Evolutionary conservation across 2,797 vertebrate species (phyloP).

Genomic region (Delichon dasypus): DNA sequence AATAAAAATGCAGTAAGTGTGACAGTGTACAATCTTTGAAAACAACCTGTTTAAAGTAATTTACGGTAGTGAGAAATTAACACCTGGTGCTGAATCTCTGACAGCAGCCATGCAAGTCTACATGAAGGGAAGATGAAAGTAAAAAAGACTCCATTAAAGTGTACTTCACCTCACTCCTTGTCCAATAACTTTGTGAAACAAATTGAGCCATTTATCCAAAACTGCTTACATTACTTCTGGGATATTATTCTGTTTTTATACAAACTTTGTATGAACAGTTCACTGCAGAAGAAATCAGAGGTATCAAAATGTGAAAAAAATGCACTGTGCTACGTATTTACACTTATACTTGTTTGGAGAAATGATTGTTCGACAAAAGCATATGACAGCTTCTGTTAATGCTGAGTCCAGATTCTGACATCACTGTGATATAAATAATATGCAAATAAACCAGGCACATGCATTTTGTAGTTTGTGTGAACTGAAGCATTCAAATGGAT

Average conservation of each 20-base stretch:
- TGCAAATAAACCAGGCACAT: not conserved
- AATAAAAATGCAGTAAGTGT: not conserved
- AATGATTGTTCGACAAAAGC: not conserved
- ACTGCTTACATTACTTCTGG: not conserved
- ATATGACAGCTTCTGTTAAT: not conserved
- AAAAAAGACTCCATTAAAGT: not conserved
- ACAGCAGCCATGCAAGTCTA: not conserved
- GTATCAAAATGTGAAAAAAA: not conserved
- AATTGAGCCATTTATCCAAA: not conserved
- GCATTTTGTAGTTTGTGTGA: not conserved
- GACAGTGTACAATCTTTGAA: not conserved
- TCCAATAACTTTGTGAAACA: not conserved
- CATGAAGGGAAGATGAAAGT: not conserved
- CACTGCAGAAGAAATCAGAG: not conserved
- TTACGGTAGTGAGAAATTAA: not conserved
- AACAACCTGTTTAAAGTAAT: not conserved
- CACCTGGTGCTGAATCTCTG: not conserved
- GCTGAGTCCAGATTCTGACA: not conserved
- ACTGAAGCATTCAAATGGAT: not conserved
- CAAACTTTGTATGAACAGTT: not conserved
- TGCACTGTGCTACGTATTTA: not conserved
- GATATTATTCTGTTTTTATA: not conserved
- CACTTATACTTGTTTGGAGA: not conserved
- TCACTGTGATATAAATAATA: not conserved
- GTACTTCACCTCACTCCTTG: not conserved